phyloP scores from a whole-genome alignment of 53 echinoderm and acorn worm genomes.

The Temnopleurus reevesii region DNA sequence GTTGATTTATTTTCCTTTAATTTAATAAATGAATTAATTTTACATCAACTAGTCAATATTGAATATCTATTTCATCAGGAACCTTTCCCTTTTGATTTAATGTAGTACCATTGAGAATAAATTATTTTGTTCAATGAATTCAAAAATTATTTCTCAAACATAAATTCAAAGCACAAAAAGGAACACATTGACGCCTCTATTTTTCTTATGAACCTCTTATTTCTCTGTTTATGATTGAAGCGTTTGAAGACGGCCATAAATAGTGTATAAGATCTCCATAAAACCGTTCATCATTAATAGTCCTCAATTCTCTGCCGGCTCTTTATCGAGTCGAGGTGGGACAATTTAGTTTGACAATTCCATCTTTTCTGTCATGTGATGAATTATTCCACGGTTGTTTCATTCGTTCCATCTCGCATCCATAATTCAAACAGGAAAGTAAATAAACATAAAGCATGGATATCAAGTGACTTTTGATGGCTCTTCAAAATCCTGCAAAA shows the following conservation, averaged over 20 bases:
- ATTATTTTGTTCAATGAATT: neutral
- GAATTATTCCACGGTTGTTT: conserved; percentile 35
- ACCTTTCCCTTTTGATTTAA: neutral
- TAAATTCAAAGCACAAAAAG: neutral
- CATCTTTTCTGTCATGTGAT: conserved; percentile 8
- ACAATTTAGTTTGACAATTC: conserved; percentile 39
- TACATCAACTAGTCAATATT: no score
- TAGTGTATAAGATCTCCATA: conserved; percentile 27
- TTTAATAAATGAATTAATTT: no score
- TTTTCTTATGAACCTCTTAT: no score
- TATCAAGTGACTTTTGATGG: conserved; percentile 50
- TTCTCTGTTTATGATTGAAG: neutral
- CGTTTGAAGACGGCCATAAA: neutral
- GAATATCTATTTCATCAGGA: no score
- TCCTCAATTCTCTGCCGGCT: neutral
- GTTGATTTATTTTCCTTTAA: no score
- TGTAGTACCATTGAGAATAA: neutral
- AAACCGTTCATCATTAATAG: conserved; percentile 14
- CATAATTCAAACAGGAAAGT: conserved; percentile 26
- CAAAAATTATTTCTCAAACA: neutral
- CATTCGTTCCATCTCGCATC: conserved; percentile 22
- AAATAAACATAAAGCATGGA: conserved; percentile 43
- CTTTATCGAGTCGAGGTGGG: conserved; percentile 20
- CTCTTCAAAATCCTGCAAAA: neutral
- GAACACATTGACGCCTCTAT: neutral